Base-by-base conservation (phyloP, 2,797 vertebrate genomes). In the Peromyscus eremicus region DNA sequence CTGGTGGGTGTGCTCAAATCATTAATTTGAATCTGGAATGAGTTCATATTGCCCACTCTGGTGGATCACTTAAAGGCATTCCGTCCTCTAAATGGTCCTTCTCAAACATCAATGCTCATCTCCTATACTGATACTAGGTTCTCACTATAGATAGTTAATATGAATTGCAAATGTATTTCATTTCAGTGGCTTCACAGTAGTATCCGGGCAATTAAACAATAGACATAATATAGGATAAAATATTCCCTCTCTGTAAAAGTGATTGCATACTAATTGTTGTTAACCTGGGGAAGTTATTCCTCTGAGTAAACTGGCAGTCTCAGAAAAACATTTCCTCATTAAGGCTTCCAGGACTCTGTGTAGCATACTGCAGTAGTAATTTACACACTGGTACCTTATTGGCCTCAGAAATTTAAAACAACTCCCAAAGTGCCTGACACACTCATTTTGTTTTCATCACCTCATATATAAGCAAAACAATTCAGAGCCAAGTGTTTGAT, bases 371-470 rank as follows among this genome's bases (percentile, higher is more conserved):
- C 17, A 83, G 91, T 94, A 86, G 92, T 89, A 94, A 97, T 94
- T 97, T 80, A 85, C 64, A 83, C 73, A 95, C 79, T 19, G 25
- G 68, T 60, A 71, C 82, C 79, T 79, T 92, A 93, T 87, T 93
- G 91, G 91, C 62, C 83, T 96, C 97, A 95, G 95, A 96, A 96
- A 96, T 96, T 87, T 92, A 29, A 96, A 96, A 89, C 64, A 92
- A 97, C 75, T 96, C 94, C 91, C 94, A 76, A 80, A 97, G 94
- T 94, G 29, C 83, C 83, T 97, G 91, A 89, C 52, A 95, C 25
- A 84, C 37, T 97, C 75, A 89, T 96, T 97, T 96, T 80, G 52
- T 97, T 97, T 97, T 97, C 89, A 97, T 96, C 94, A 95, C 82
- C 82, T 95, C 89, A 66, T 94, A 92, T 97, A 80, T 23, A 94